Base-by-base conservation (phyloP, 2,888 invertebrate species). In the Argynnis bischoffii region DNA sequence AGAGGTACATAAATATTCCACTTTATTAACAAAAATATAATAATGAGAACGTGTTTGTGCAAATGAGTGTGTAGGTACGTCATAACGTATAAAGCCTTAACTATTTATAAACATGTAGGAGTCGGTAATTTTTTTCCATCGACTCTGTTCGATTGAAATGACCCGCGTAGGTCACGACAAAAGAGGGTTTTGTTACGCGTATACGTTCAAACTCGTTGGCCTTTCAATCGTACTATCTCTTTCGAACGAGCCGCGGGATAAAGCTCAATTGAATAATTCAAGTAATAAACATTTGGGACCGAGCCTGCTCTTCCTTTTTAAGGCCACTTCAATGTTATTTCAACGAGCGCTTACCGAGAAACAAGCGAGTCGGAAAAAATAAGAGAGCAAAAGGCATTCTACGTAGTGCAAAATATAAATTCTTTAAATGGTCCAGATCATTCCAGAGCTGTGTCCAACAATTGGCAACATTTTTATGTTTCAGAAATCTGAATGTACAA, bases 321-420 rank as follows among this genome's bases (percentile, higher is more conserved):
- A 75, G 70, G 69, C 65, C 72, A 72, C 69, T 60, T 72, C 66
- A 69, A 66, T 73, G 77, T 70, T 72, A 75, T 77, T 75, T 73
- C 76, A 73, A 74, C 77, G 76, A 74, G 59, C 69, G 71, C 46
- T 64, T 77, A 78, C 78, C 69, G 72, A 77, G 78, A 78, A 79
- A 64, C 54, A 66, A 68, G 69, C 70, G 68, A 51, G 65, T 68
- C 67, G 71, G 72, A 77, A 76, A 77, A 77, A 77, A 76, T 74
- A 75, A 70, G 70, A 74, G 70, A 72, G 69, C 72, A 71, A 68
- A 70, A 76, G 73, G 75, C 74, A 75, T 79, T 77, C 77, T 76
- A 70, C 74, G 77, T 77, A 77, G 76, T 74, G 78, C 78, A 76
- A 78, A 79, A 77, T 76, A 75, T 73, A 69, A 75, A 76, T 78